Percentiles rank a stretch among this genome's conserved stretches.
phyloP scores from a whole-genome alignment of 1,140 invertebrate species.

The Diorhabda carinulata region DNA sequence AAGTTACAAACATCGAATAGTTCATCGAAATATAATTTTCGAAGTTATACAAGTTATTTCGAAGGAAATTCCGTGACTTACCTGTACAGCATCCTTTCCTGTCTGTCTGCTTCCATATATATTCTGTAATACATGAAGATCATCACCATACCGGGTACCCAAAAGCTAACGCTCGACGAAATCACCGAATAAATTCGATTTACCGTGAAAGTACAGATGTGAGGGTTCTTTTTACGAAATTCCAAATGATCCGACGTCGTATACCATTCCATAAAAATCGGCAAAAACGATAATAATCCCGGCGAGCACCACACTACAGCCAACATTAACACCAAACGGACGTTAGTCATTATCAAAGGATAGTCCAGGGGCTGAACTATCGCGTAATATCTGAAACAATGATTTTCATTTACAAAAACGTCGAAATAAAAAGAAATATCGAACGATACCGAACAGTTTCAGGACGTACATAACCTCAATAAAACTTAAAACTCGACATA shows the following conservation, averaged over 20 bases:
- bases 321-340: conserved; percentile 70
- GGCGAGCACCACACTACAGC: conserved; percentile 89
- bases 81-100: conserved; percentile 88
- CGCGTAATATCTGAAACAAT: conserved; percentile 63
- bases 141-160: conserved; percentile 93
- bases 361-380: conserved; percentile 88
- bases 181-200: conserved; percentile 87
- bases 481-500: no score
- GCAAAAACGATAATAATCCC: conserved; percentile 87
- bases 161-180: conserved; percentile 91
- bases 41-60: no score
- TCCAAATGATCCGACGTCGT: conserved; percentile 76
- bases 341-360: conserved; percentile 81
- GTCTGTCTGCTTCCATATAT: conserved; percentile 84
- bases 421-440: no score
- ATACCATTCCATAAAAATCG: conserved; percentile 93
- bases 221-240: conserved; percentile 65
- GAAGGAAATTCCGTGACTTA: conserved; percentile 45
- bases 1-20: background rate
- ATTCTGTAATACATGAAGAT: conserved; percentile 91
- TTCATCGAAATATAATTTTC: no score
- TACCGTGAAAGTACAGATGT: conserved; percentile 81
- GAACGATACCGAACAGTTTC: no score
- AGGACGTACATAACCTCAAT: no score
- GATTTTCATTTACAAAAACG: background rate